Percentiles rank a stretch among this genome's conserved stretches.
Conservation (phyloP, 2,113 vertebrate genomes). For the Neomonachus schauinslandi region DNA sequence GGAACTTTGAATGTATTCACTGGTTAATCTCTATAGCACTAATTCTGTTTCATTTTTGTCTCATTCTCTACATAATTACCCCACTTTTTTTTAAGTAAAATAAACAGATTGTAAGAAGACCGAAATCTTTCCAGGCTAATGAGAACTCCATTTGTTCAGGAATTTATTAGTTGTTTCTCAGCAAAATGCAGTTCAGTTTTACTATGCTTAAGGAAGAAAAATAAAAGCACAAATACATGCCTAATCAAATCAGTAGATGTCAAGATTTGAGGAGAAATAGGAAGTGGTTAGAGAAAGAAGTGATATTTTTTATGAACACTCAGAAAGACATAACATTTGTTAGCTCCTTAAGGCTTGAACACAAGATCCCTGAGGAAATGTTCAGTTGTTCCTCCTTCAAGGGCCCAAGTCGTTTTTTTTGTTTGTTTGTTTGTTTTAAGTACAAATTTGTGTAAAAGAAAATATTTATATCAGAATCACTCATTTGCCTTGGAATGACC, state of each 20-base stretch:
- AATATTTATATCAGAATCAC: constrained; percentile 50
- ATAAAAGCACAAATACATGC: not conserved
- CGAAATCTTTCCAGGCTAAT: not conserved
- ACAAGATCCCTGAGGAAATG: constrained; percentile 54
- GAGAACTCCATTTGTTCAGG: not conserved
- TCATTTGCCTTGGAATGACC: constrained; percentile 6
- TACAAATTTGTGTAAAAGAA: constrained; percentile 63
- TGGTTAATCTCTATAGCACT: not conserved
- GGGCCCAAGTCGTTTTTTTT: not conserved
- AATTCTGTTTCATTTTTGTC: not conserved
- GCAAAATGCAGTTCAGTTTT: constrained; percentile 12
- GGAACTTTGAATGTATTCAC: not conserved
- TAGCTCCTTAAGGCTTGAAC: not conserved
- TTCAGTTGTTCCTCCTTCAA: constrained; percentile 31
- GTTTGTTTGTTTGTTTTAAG: not conserved
- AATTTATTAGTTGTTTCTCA: constrained; percentile 43
- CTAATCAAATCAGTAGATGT: not conserved
- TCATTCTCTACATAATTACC: not conserved
- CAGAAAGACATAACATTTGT: not conserved
- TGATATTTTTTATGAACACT: not conserved
- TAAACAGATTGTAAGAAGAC: not conserved
- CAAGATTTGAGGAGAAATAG: not conserved
- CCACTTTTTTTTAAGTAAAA: not conserved
- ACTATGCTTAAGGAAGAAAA: not conserved
- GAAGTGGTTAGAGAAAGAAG: not conserved